A percentile compares a stretch with the other conserved stretches of the same genome.
phyloP scores from a whole-genome alignment of 2,888 invertebrate genomes.

The Aromia moschata region DNA sequence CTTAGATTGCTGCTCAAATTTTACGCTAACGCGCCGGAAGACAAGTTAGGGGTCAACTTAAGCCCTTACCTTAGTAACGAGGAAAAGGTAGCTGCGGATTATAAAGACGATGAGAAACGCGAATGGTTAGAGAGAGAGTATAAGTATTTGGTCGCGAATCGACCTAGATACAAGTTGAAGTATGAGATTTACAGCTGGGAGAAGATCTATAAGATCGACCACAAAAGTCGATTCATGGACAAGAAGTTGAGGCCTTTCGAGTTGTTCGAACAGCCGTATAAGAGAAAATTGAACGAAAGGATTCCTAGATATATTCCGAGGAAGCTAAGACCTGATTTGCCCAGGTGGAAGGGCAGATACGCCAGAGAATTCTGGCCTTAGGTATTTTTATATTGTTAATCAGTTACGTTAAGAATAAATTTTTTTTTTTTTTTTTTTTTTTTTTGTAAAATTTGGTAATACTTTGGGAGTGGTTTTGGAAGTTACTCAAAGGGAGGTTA shows the following conservation, averaged over 20 bases:
- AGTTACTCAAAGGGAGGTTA: no score
- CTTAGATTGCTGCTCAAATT: constrained; percentile 77
- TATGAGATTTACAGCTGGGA: constrained; percentile 87
- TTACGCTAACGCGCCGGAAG: constrained; percentile 75
- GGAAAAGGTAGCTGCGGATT: constrained; percentile 71
- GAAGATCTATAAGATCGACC: constrained; percentile 79
- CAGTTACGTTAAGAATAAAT: no score
- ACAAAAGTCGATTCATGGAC: constrained; percentile 75
- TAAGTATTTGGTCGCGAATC: constrained; percentile 75
- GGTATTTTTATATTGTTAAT: no score
- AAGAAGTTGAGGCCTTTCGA: constrained; percentile 77
- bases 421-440: no score
- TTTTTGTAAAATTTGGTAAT: no score
- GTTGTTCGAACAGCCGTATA: constrained; percentile 69
- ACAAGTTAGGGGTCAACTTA: constrained; percentile 70
- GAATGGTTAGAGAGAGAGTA: constrained; percentile 75
- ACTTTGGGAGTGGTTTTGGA: no score
- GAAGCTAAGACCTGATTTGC: constrained; percentile 68
- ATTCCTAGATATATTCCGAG: constrained; percentile 76
- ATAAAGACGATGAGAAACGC: constrained; percentile 74
- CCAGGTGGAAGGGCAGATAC: constrained; percentile 70
- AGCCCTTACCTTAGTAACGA: constrained; percentile 77
- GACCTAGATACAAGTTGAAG: constrained; percentile 68
- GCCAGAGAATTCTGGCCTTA: constrained; percentile 76
- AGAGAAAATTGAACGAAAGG: constrained; percentile 75